These are phyloP conservation scores for Caradrina kadenii DNA, from an alignment of 2,888 invertebrate genomes.

Conservation along the genomic window DNA sequence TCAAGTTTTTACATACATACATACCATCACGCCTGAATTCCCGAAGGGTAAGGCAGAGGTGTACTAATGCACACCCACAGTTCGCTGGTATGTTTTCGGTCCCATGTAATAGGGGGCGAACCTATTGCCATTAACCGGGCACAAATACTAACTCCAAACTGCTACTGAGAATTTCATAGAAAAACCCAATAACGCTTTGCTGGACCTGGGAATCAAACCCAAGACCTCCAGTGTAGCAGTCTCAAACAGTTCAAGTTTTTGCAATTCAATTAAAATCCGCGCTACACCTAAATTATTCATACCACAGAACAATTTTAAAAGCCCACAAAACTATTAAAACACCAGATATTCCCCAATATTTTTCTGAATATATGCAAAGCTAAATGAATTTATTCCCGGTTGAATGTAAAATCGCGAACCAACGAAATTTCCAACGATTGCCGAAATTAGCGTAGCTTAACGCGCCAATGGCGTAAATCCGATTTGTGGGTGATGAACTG, in stretches of 20 bases:
- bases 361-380: constrained; percentile 59
- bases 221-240: too few relatives aligned
- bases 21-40: too few relatives aligned
- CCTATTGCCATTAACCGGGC: too few relatives aligned
- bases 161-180: too few relatives aligned
- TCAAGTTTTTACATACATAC: not conserved
- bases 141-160: too few relatives aligned
- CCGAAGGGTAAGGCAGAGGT: too few relatives aligned
- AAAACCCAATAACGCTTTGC: too few relatives aligned
- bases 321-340: constrained; percentile 44
- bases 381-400: constrained; percentile 61
- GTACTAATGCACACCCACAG: too few relatives aligned
- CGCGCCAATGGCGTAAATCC: constrained; percentile 69
- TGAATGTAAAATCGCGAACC: constrained; percentile 60
- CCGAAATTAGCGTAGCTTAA: constrained; percentile 71
- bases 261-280: constrained; percentile 14
- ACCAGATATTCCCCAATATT: constrained; percentile 43
- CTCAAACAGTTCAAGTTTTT: not conserved
- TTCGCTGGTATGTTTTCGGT: too few relatives aligned
- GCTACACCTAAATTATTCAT: constrained; percentile 18
- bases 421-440: constrained; percentile 63
- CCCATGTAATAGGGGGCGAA: too few relatives aligned
- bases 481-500: constrained; percentile 65
- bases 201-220: too few relatives aligned
- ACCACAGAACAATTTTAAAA: constrained; percentile 17